Percentiles rank a stretch among this genome's conserved stretches.
Conservation (phyloP, 2,888 invertebrate genomes). For the Xiphydria camelus region DNA sequence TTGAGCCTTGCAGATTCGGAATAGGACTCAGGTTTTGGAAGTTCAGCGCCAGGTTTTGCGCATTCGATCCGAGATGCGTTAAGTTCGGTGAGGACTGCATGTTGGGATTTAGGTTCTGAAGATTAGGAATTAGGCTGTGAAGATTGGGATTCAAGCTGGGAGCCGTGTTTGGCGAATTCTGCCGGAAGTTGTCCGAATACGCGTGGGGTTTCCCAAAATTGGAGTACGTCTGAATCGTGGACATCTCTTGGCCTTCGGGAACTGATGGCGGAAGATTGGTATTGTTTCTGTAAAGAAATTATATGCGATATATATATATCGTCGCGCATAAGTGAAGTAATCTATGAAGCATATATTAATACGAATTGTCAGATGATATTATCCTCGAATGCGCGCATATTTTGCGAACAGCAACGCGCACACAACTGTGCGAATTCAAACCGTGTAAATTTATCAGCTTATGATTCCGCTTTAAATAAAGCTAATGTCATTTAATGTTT, state of each 20-base stretch:
- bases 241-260: slow-evolving; percentile 77
- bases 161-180: slow-evolving; percentile 43
- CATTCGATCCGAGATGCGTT: slow-evolving; percentile 43
- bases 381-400: too few species aligned
- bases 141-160: slow-evolving; percentile 41
- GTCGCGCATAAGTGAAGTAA: too few species aligned
- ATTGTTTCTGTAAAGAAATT: slow-evolving; percentile 60
- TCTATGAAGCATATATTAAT: too few species aligned
- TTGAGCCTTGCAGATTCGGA: slow-evolving; percentile 42
- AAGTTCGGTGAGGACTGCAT: slow-evolving; percentile 57
- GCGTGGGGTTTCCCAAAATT: slow-evolving; percentile 48
- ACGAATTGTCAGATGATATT: too few species aligned
- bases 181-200: slow-evolving; percentile 49
- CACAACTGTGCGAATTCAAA: too few species aligned
- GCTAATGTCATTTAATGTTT: too few species aligned
- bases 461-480: too few species aligned
- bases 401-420: too few species aligned
- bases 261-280: slow-evolving; percentile 85
- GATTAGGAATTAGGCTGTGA: slow-evolving; percentile 53
- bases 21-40: slow-evolving; percentile 56
- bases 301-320: too few species aligned
- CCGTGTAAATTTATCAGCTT: too few species aligned
- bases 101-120: slow-evolving; percentile 55
- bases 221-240: slow-evolving; percentile 53
- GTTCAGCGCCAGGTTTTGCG: slow-evolving; percentile 51